Base-by-base conservation (phyloP, 1,140 invertebrate genomes). In the Chionoecetes opilio region DNA sequence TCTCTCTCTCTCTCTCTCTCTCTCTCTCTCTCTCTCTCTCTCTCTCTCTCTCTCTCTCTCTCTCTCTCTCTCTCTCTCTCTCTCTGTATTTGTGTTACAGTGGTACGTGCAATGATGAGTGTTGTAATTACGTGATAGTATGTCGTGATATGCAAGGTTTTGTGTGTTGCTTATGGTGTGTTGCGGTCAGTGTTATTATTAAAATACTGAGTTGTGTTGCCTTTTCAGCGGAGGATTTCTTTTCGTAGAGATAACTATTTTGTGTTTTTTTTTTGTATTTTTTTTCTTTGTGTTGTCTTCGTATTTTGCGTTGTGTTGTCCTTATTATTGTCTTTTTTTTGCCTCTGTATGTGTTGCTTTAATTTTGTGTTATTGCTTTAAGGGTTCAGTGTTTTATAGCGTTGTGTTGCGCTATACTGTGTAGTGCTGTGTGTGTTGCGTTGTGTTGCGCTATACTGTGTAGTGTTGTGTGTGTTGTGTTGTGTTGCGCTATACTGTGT, bases 61-160 rank as follows among this genome's bases (percentile, higher is more conserved):
- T 63, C 63, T 75, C 63, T 75, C 41, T 91, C 26, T 75, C 32
- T 91, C 38, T 75, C 32, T 91, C 46, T 75, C 31, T 75, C 89
- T 31, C 53, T 75, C 46, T 63, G 6, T 91, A 11, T 53, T 1
- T 53, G 46, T 53, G 11, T 53, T 53, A 53, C 21, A 14, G 46
- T 9, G 46, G 46, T 53, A 14, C 11, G 2, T 53, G 46, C 34
- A 31, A 1, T n/a, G 1, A 11, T 85, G 29, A 31, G 29, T 85
- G 29, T 32, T 85, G 29, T 26, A 31, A 11, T 35, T 8, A 85
- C 14, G 34, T 35, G 29, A 11, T 35, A 32, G 21, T 53, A 17
- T 9, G 46, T 46, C n/a, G n/a, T n/a, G n/a, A n/a, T n/a, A n/a
- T n/a, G n/a, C n/a, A n/a, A n/a, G n/a, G 46, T 53, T 9, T 53